Conservation (phyloP, 2,888 invertebrate species). For the Thereva unica region DNA sequence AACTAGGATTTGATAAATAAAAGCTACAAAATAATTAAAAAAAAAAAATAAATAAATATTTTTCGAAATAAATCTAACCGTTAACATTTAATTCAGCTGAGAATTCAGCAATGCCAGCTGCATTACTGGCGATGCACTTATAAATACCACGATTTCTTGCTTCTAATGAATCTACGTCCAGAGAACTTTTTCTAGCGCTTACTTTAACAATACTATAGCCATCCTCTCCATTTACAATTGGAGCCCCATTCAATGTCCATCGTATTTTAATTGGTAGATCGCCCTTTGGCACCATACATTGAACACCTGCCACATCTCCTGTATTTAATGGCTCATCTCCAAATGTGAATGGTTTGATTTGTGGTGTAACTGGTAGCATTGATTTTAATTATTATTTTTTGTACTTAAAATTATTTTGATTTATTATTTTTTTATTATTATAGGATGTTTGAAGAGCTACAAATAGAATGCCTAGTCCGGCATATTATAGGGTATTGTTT, state of each 20-base stretch:
- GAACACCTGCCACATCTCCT: slow-evolving; percentile 66
- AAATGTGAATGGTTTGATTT: slow-evolving; percentile 62
- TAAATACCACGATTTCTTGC: slow-evolving; percentile 66
- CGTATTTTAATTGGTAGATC: slow-evolving; percentile 74
- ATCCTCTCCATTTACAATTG: slow-evolving; percentile 69
- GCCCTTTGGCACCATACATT: slow-evolving; percentile 72
- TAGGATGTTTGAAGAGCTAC: no score
- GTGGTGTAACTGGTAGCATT: slow-evolving; percentile 58
- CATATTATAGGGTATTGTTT: neutral
- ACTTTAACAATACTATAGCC: slow-evolving; percentile 63
- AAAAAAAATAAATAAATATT: slow-evolving; percentile 55
- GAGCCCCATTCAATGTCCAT: slow-evolving; percentile 65
- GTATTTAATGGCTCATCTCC: slow-evolving; percentile 64
- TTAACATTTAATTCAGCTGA: slow-evolving; percentile 54
- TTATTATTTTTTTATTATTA: no score
- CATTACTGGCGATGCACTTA: slow-evolving; percentile 66
- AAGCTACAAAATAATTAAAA: neutral
- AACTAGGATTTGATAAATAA: neutral
- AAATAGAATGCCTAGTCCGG: no score
- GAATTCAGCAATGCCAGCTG: slow-evolving; percentile 59
- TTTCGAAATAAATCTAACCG: slow-evolving; percentile 52
- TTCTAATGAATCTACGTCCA: slow-evolving; percentile 64
- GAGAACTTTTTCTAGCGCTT: slow-evolving; percentile 63
- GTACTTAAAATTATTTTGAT: no score
- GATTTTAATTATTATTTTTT: no score